These are phyloP conservation scores for Ptyas mucosa DNA, from an alignment of 2,113 vertebrate species.

Conservation along the genomic window DNA sequence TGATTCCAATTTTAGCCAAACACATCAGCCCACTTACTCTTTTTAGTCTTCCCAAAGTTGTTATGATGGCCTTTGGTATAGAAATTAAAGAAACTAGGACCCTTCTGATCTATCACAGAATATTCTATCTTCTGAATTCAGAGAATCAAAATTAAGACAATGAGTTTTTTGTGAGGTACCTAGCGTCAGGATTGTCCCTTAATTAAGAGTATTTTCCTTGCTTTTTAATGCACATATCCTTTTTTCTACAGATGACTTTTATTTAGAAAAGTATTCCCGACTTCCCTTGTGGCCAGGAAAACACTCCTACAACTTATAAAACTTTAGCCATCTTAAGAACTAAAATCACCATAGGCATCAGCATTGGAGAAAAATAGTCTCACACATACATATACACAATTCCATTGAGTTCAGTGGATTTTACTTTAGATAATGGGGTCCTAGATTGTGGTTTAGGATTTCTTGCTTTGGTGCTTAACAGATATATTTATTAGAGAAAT, in stretches of 20 bases:
- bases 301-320: background rate
- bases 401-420: background rate
- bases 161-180: background rate
- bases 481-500: background rate
- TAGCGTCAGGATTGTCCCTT: too few species aligned
- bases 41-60: background rate
- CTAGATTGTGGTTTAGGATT: background rate
- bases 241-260: background rate
- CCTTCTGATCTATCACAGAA: background rate
- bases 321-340: background rate
- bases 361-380: background rate
- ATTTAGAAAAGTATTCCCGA: background rate
- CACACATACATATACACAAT: background rate
- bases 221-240: background rate
- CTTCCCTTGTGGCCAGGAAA: background rate
- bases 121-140: background rate
- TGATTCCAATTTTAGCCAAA: background rate
- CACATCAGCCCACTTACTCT: too few species aligned
- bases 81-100: background rate
- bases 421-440: background rate
- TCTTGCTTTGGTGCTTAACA: background rate
- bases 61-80: background rate
- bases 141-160: background rate
- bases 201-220: background rate
- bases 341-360: background rate